phyloP scores from a whole-genome alignment of 2,113 vertebrate species.

The Xyliphius kryptos region DNA sequence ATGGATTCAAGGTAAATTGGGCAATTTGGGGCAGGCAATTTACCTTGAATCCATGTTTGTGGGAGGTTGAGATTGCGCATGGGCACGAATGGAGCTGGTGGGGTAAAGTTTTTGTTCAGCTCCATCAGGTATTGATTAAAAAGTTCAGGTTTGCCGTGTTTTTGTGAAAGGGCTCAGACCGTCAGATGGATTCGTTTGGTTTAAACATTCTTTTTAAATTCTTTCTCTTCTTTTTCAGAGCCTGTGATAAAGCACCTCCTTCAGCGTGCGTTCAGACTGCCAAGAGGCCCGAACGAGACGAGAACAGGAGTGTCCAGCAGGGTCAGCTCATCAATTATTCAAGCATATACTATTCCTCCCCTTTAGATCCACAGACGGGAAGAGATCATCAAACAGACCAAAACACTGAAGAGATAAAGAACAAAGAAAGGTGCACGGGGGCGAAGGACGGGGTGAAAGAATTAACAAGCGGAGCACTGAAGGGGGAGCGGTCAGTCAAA shows the following conservation, averaged over 20 bases:
- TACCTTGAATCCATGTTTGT: no score
- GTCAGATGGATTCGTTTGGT: no score
- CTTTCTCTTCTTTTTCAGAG: constrained; percentile 32
- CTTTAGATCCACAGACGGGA: not conserved
- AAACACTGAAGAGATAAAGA: constrained; percentile 8
- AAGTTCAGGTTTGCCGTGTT: no score
- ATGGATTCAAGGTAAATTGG: no score
- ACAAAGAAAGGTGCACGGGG: constrained; percentile 11
- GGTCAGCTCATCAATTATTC: constrained; percentile 47
- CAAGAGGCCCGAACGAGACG: constrained; percentile 20
- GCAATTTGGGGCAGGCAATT: no score
- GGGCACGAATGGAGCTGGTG: no score
- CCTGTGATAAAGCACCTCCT: constrained; percentile 46
- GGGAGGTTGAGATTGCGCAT: no score
- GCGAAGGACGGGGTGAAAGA: not conserved
- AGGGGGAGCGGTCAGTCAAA: constrained; percentile 12
- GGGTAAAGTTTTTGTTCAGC: no score
- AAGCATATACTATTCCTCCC: constrained; percentile 36
- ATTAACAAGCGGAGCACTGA: not conserved
- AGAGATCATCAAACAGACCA: constrained; percentile 4
- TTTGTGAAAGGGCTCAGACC: no score
- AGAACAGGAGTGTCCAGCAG: constrained; percentile 21
- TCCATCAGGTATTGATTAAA: no score
- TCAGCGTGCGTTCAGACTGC: constrained; percentile 44
- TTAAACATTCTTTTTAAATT: not conserved